Evolutionary conservation across 2,797 vertebrate species (phyloP), one percentile per base, ranked within the genome.

Genomic region (Sitta carolinensis): DNA sequence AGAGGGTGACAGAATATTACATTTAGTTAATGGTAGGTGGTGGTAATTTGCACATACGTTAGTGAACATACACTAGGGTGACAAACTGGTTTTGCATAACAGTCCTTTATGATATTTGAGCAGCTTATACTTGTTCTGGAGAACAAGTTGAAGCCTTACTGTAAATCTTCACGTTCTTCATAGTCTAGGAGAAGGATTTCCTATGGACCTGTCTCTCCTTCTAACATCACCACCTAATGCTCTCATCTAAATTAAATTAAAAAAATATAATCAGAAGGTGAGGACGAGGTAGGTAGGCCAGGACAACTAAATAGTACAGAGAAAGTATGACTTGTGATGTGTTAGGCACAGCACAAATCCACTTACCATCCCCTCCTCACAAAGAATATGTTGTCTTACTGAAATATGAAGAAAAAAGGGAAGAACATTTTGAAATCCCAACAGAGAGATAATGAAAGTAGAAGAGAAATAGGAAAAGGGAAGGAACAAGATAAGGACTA

Each of bases 1-100:
- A 96, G 94, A 91, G 94, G 94, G 95, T 94, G 91, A 96, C 59
- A 96, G 76, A 93, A 84, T 92, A 95, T 88, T 63, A 69, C 48
- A 85, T 78, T 92, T 91, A 76, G 38, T 43, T 64, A 61, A 45
- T 45, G 29, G 62, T 23, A 63, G 30, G 42, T 8, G 2, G 23
- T 36, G 16, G 25, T 17, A 51, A 25, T 84, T 55, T 36, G 75
- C 30, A 62, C 45, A 4, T 9, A 26, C 8, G 4, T 48, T 17
- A 29, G 20, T 0, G 0, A 55, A 29, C 34, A 12, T 26, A 21
- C 54, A 26, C 19, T 16, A n/a, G 34, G 51, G 54, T n/a, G 19
- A 42, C 36, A 76, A 75, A 88, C 17, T 12, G 77, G 30, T 36
- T 95, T 87, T 82, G 85, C 50, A 22, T 50, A 34, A 40, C 16